phyloP scores from a whole-genome alignment of 2,888 invertebrate genomes.

The Patella caerulea region DNA sequence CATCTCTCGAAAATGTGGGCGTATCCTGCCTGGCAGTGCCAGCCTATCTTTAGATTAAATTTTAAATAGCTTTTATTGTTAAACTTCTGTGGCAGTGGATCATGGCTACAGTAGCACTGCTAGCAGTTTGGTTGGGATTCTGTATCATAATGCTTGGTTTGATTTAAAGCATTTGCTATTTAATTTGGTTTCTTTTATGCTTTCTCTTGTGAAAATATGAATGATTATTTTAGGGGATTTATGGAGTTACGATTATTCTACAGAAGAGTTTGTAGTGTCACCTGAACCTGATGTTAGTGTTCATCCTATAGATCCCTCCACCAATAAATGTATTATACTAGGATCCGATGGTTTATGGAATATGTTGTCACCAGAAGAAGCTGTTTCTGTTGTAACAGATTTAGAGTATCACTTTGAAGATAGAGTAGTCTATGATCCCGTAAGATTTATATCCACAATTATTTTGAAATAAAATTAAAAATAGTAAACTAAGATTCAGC shows the following conservation, averaged over 20 bases:
- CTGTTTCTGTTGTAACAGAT: constrained; percentile 82
- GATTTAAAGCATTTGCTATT: no score
- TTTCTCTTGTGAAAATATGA: background rate
- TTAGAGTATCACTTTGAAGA: constrained; percentile 63
- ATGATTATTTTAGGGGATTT: constrained; percentile 80
- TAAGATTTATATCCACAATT: constrained; percentile 36
- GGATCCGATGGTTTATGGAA: constrained; percentile 98
- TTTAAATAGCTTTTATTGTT: no score
- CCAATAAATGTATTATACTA: constrained; percentile 86
- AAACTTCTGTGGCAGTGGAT: no score
- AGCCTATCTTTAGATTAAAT: no score
- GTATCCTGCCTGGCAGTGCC: no score
- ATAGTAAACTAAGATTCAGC: no score
- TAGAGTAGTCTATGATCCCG: constrained; percentile 60
- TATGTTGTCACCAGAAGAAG: constrained; percentile 87
- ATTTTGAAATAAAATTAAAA: no score
- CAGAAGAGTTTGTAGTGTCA: constrained; percentile 95
- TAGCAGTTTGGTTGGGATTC: no score
- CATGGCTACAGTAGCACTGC: no score
- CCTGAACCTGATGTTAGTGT: constrained; percentile 96
- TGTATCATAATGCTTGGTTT: no score
- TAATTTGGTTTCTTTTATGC: no score
- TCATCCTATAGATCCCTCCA: constrained; percentile 81
- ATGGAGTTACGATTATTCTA: constrained; percentile 95
- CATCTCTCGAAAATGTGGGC: no score